phyloP scores from a whole-genome alignment of 2,113 vertebrate species.

The Hemibagrus wyckioides region DNA sequence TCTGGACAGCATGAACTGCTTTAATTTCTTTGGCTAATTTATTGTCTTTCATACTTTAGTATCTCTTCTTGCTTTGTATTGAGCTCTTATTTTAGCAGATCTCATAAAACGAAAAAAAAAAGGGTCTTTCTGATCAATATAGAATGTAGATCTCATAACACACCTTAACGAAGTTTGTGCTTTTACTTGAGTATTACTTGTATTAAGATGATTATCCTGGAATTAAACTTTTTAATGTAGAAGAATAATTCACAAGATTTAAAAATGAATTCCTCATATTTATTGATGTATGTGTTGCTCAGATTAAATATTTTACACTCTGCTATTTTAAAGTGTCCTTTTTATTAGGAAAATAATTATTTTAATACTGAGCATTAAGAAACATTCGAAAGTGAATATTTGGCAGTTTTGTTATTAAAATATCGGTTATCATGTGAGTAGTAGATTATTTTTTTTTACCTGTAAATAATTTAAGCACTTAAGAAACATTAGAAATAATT shows the following conservation, averaged over 20 bases:
- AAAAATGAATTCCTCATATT: not conserved
- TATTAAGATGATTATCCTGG: not conserved
- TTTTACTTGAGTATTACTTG: not conserved
- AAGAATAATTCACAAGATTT: not conserved
- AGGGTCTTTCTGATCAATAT: not conserved
- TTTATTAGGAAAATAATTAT: not conserved
- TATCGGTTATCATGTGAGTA: not conserved
- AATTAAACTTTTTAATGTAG: not conserved
- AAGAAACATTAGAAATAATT: not conserved
- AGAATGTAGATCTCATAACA: not conserved
- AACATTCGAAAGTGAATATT: not conserved
- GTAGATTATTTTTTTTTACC: too few species aligned
- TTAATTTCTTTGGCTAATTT: not conserved
- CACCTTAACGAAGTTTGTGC: not conserved
- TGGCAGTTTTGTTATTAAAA: not conserved
- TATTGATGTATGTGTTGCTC: not conserved
- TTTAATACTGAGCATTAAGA: not conserved
- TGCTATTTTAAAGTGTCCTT: not conserved
- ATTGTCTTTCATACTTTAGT: too few species aligned
- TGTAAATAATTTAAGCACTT: not conserved
- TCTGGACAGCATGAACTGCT: not conserved
- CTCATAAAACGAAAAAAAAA: not conserved
- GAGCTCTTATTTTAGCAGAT: not conserved
- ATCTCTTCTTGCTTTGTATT: not conserved
- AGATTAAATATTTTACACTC: not conserved